Base-by-base conservation (phyloP, 2,113 vertebrate genomes). In the Sterna hirundo region DNA sequence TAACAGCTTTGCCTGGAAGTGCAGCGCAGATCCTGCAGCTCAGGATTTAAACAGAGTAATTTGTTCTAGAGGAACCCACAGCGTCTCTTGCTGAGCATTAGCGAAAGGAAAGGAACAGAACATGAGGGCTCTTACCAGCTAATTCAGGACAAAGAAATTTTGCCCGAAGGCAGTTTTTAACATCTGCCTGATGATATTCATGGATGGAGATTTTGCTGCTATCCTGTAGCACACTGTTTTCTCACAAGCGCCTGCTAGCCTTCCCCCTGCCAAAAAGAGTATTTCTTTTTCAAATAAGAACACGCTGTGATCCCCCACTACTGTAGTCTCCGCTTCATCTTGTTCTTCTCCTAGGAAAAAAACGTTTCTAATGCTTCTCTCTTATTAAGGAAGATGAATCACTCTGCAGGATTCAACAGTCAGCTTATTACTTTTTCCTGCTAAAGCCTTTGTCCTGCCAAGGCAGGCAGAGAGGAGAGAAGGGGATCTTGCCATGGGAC, bases 21-120 rank as follows among this genome's bases (percentile, higher is more conserved):
- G 10, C 26, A 4, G 23, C 0, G 22, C 23, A 29, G 42, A 0
- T 7, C n/a, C 38, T 29, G 38, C 62, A 80, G 64, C 80, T 88
- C 16, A 0, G 57, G 19, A 7, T 14, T 14, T 27, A 32, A 47
- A 19, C 26, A 6, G 2, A 29, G 36, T 3, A 3, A 1, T 38
- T 7, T 6, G 3, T 46, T 19, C 15, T 2, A 27, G 57, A 58
- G 55, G 42, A n/a, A 10, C 13, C 34, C 49, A 15, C 44, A 1
- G 66, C 25, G 47, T 26, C 18, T 44, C 72, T 22, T 1, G n/a
- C 36, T 16, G 49, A 23, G 44, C 1, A 27, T 47, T 26, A 62
- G 65, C 13, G 23, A 23, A 66, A 52, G 65, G 64, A 57, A 83
- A 47, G 86, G 51, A 54, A 0, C 8, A 55, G 68, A 77, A 38